Evolutionary conservation across 2,888 invertebrate species (phyloP).

Genomic region (Vesta saturnalis): DNA sequence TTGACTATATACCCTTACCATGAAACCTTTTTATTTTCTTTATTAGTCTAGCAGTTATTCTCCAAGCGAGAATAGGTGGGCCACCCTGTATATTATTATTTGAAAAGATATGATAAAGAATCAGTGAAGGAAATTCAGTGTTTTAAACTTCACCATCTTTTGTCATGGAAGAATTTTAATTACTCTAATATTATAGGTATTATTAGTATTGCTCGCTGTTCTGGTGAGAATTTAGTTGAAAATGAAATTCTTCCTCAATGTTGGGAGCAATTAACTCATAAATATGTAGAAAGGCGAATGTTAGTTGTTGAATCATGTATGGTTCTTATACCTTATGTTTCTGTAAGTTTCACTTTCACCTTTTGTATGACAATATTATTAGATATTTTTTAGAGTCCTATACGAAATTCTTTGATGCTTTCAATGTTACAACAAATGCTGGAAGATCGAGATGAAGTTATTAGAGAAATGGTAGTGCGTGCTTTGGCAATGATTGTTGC

Average conservation of each 20-base stretch:
- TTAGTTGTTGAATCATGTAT: slow-evolving; percentile 76
- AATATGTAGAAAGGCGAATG: slow-evolving; percentile 72
- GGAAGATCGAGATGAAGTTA: slow-evolving; percentile 72
- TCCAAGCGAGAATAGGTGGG: too few relatives aligned
- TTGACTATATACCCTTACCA: too few relatives aligned
- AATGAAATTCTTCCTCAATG: slow-evolving; percentile 75
- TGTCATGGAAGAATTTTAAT: too few relatives aligned
- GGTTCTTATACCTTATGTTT: slow-evolving; percentile 71
- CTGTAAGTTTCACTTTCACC: slow-evolving; percentile 63
- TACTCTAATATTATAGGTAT: slow-evolving; percentile 56
- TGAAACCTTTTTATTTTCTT: too few relatives aligned
- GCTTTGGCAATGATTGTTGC: slow-evolving; percentile 71
- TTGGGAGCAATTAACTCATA: slow-evolving; percentile 78
- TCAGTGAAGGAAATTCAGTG: too few relatives aligned
- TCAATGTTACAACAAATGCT: slow-evolving; percentile 79
- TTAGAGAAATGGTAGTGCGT: slow-evolving; percentile 69
- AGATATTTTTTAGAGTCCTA: slow-evolving; percentile 62
- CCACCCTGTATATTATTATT: too few relatives aligned
- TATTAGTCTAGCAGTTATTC: too few relatives aligned
- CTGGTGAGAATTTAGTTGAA: slow-evolving; percentile 66
- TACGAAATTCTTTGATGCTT: slow-evolving; percentile 73
- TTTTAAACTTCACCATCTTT: too few relatives aligned
- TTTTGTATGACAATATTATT: background rate
- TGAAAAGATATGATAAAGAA: too few relatives aligned
- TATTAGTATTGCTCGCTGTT: slow-evolving; percentile 62